Percentiles rank a stretch among this genome's conserved stretches.
Conservation (phyloP, 2,113 vertebrate species). For the Rhombomys opimus region DNA sequence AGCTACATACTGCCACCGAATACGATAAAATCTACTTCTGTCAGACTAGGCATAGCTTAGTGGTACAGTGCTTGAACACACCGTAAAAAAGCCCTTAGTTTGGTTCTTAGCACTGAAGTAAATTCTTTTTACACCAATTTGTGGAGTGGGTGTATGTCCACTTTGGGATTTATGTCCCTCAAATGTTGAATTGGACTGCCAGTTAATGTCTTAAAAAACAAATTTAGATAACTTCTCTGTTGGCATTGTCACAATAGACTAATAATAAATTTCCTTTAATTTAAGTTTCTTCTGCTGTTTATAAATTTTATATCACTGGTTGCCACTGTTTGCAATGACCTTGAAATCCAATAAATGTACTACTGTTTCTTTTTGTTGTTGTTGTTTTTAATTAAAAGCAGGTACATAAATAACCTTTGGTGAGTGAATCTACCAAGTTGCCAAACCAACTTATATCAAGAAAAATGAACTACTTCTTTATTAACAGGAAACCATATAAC, state of each 20-base stretch:
- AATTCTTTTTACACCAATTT: not conserved
- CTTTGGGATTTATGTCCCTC: not conserved
- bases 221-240: constrained; percentile 4
- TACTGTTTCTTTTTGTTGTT: not conserved
- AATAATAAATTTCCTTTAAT: not conserved
- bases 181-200: not conserved
- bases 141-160: not conserved
- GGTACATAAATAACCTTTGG: not conserved
- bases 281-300: not conserved
- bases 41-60: not conserved
- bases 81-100: not conserved
- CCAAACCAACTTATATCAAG: not conserved
- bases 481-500: not conserved
- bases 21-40: not conserved
- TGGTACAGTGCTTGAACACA: not conserved
- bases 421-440: not conserved
- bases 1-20: not conserved
- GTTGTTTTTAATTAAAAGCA: not conserved
- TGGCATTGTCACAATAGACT: not conserved
- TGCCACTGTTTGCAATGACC: not conserved
- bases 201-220: not conserved
- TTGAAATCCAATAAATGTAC: not conserved
- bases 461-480: not conserved
- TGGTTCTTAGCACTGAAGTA: not conserved
- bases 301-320: not conserved